A percentile compares a stretch with the other conserved stretches of the same genome.
These are phyloP conservation scores for Ammodytes dubius DNA, from an alignment of 2,113 vertebrate genomes.

Conservation along the genomic window DNA sequence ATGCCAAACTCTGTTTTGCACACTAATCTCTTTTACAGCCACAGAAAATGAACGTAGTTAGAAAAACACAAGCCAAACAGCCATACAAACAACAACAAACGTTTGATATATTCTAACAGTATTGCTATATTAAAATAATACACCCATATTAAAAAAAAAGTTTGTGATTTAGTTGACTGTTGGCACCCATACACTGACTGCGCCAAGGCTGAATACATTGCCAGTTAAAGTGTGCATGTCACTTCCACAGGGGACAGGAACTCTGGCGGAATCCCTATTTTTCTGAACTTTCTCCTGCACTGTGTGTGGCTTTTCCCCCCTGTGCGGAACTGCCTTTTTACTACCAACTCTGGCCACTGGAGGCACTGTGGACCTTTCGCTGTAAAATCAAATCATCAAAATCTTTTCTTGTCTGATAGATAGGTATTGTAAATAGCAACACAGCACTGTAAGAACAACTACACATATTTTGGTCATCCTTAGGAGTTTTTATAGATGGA, in stretches of 20 bases:
- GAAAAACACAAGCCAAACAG: constrained; percentile 28
- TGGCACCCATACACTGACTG: constrained; percentile 9
- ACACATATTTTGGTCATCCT: constrained; percentile 41
- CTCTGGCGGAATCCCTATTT: constrained; percentile 37
- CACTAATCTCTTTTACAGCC: constrained; percentile 22
- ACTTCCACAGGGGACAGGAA: constrained; percentile 36
- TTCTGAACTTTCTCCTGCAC: constrained; percentile 35
- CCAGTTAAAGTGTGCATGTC: constrained; percentile 30
- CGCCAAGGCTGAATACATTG: not conserved
- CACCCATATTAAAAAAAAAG: constrained; percentile 9
- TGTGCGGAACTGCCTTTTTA: not conserved
- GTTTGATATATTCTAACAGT: not conserved
- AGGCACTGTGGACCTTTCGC: constrained; percentile 17
- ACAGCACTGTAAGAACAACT: not conserved
- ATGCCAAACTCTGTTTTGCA: constrained; percentile 14
- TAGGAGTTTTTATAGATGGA: constrained; percentile 21
- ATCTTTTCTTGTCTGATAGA: not conserved
- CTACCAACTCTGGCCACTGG: constrained; percentile 31
- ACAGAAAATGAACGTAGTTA: constrained; percentile 14
- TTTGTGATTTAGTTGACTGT: constrained; percentile 14
- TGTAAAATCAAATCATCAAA: not conserved
- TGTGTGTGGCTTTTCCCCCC: not conserved
- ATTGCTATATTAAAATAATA: constrained; percentile 4
- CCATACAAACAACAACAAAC: not conserved
- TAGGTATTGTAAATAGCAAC: constrained; percentile 26